Conservation (phyloP, 1,140 invertebrate genomes). For the Zaprionus tsacasi region DNA sequence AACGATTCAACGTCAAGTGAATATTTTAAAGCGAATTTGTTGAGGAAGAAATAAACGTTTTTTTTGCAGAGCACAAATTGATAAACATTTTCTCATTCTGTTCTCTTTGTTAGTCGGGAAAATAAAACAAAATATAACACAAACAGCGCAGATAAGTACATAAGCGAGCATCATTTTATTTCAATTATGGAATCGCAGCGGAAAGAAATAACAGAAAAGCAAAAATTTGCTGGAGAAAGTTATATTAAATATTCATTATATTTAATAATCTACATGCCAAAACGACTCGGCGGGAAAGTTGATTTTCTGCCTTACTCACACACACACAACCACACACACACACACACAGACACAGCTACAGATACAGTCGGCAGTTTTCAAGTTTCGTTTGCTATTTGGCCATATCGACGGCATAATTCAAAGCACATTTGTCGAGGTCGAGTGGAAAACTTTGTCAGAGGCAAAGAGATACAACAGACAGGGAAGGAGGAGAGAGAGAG, state of each 20-base stretch:
- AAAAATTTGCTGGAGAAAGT: slow-evolving; percentile 34
- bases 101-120: slow-evolving; percentile 7
- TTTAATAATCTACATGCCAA: slow-evolving; percentile 63
- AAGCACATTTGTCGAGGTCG: slow-evolving; percentile 44
- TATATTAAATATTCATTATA: slow-evolving; percentile 77
- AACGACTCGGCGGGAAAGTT: slow-evolving; percentile 51
- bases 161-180: slow-evolving; percentile 8
- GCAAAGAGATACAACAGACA: slow-evolving; percentile 30
- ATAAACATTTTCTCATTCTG: slow-evolving; percentile 23
- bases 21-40: slow-evolving; percentile 33
- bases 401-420: slow-evolving; percentile 54
- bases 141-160: neutral
- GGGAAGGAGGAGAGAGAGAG: neutral
- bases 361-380: slow-evolving; percentile 40
- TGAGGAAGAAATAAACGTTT: neutral
- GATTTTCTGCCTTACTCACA: slow-evolving; percentile 29
- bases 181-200: neutral
- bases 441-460: slow-evolving; percentile 49
- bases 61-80: slow-evolving; percentile 18
- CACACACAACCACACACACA: slow-evolving; percentile 22
- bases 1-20: slow-evolving; percentile 21
- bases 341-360: neutral
- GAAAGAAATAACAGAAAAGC: slow-evolving; percentile 2
- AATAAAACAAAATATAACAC: slow-evolving; percentile 31
- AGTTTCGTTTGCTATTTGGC: slow-evolving; percentile 21